phyloP scores from a whole-genome alignment of 2,888 invertebrate genomes.

The Timema cristinae region DNA sequence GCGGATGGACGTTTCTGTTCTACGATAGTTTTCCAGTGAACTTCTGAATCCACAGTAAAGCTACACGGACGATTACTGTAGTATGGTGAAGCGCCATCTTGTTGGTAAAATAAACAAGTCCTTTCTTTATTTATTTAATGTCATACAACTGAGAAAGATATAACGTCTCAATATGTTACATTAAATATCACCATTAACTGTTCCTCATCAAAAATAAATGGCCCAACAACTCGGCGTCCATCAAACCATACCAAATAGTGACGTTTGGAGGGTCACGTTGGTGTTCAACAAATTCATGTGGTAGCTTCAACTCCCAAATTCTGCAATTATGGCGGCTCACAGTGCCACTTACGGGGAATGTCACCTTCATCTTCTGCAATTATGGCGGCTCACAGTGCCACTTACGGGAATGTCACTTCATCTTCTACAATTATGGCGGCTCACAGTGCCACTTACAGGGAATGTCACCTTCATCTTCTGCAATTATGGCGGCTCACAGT shows the following conservation, averaged over 20 bases:
- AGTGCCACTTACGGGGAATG: background rate
- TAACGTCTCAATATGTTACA: background rate
- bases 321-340: background rate
- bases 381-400: too few species aligned
- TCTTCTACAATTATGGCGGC: background rate
- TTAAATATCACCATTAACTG: background rate
- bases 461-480: too few species aligned
- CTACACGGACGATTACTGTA: too few species aligned
- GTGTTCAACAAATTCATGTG: background rate
- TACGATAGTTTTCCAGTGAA: too few species aligned
- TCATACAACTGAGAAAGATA: background rate
- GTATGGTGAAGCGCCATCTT: background rate
- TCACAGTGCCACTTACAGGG: background rate
- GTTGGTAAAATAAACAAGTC: background rate
- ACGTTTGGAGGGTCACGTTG: background rate
- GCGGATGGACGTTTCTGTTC: too few species aligned
- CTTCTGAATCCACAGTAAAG: too few species aligned
- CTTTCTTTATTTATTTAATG: background rate
- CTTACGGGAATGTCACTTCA: too few species aligned
- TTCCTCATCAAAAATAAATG: background rate
- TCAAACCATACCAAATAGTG: background rate
- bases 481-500: too few species aligned
- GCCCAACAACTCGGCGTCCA: background rate
- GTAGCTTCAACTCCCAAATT: conserved; percentile 2
- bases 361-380: too few species aligned